These are phyloP conservation scores for Sarcophaga bullata DNA, from an alignment of 1,140 invertebrate genomes.

Conservation along the genomic window DNA sequence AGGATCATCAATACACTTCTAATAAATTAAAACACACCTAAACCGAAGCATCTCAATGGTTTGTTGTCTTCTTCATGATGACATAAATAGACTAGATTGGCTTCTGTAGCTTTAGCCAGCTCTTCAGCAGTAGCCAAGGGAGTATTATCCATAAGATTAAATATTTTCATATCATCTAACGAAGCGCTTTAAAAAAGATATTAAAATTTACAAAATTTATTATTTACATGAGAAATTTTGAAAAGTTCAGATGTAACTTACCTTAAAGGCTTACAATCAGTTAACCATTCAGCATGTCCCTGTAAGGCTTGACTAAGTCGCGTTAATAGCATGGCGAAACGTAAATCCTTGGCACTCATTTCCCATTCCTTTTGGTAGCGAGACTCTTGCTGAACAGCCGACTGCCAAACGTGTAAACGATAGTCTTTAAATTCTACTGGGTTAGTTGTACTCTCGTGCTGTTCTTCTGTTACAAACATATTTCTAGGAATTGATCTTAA, in stretches of 20 bases:
- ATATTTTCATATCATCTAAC: conserved; percentile 49
- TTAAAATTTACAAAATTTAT: conserved; percentile 22
- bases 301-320: conserved; percentile 52
- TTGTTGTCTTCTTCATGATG: conserved; percentile 32
- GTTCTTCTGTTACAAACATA: conserved; percentile 49
- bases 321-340: conserved; percentile 55
- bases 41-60: conserved; percentile 53
- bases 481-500: conserved; percentile 54
- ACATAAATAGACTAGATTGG: conserved; percentile 59
- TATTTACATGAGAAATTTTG: not conserved
- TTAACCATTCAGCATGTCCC: conserved; percentile 51
- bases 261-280: conserved; percentile 48
- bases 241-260: conserved; percentile 22
- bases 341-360: conserved; percentile 58
- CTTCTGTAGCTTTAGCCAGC: conserved; percentile 54
- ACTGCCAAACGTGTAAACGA: conserved; percentile 47
- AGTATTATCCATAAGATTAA: conserved; percentile 44
- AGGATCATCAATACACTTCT: not conserved
- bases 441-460: not conserved
- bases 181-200: conserved; percentile 40
- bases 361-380: conserved; percentile 47
- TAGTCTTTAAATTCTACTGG: conserved; percentile 42
- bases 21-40: conserved; percentile 42
- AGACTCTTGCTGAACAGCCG: conserved; percentile 46
- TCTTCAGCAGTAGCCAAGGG: conserved; percentile 41